Percentiles rank a stretch among this genome's conserved stretches.
Evolutionary conservation across 2,888 invertebrate species (phyloP).

Genomic region (Acholoe squamosa): DNA sequence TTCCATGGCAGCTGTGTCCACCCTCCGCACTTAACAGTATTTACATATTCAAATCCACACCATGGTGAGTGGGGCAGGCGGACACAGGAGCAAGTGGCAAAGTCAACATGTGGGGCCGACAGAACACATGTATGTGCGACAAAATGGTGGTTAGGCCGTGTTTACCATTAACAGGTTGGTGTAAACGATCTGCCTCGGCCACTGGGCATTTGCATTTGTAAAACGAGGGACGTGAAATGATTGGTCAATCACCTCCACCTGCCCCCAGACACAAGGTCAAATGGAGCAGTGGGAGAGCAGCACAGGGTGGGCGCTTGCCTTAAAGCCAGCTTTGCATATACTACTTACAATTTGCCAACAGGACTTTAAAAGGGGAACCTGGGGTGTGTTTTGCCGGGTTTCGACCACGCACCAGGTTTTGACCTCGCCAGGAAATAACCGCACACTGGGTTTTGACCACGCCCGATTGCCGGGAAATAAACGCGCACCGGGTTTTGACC

Average conservation of each 20-base stretch:
- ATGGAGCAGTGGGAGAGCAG: neutral
- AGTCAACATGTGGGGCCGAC: conserved; percentile 36
- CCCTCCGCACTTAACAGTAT: neutral
- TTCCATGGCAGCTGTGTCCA: conserved; percentile 43
- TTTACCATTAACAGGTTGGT: conserved; percentile 57
- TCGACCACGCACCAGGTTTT: neutral
- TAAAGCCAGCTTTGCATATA: neutral
- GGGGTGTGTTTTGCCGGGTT: neutral
- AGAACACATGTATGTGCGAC: conserved; percentile 57
- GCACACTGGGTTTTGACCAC: no score
- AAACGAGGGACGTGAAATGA: neutral
- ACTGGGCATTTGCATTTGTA: conserved; percentile 20
- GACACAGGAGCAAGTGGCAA: conserved; percentile 56
- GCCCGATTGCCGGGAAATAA: neutral
- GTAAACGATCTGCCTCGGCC: conserved; percentile 8
- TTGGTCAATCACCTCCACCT: neutral
- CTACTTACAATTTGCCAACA: neutral
- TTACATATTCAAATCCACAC: conserved; percentile 53
- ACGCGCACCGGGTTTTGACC: neutral
- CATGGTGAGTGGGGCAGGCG: neutral
- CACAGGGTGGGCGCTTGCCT: neutral
- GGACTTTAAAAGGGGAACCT: neutral
- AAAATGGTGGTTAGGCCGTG: conserved; percentile 46
- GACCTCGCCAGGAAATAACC: neutral
- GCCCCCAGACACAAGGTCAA: neutral